Conservation (phyloP, 2,797 vertebrate species). For the Halcyon leucocephala region DNA sequence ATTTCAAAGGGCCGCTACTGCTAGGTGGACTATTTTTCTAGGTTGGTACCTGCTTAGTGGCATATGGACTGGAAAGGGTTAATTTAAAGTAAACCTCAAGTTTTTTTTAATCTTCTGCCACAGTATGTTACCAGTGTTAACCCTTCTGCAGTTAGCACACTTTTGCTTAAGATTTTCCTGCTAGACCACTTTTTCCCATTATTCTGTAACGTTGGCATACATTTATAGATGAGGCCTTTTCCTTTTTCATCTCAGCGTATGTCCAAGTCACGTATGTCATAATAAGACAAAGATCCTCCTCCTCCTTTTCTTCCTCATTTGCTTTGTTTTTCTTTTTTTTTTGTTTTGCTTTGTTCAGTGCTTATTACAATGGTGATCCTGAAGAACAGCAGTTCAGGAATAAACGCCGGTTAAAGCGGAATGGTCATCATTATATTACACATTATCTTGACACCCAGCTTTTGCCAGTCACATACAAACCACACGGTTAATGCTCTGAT, state of each 20-base stretch:
- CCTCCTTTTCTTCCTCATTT: slow-evolving; percentile 21
- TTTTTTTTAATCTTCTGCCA: slow-evolving; percentile 85
- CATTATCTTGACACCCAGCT: slow-evolving; percentile 28
- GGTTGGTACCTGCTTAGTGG: slow-evolving; percentile 84
- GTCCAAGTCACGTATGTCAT: slow-evolving; percentile 73
- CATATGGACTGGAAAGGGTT: slow-evolving; percentile 83
- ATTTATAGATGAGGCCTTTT: slow-evolving; percentile 73
- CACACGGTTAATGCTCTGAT: slow-evolving; percentile 47
- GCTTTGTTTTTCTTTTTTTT: neutral
- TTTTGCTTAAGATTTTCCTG: slow-evolving; percentile 72
- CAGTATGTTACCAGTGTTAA: slow-evolving; percentile 88
- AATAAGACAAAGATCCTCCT: slow-evolving; percentile 63
- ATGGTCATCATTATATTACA: slow-evolving; percentile 32
- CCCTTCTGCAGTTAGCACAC: slow-evolving; percentile 79
- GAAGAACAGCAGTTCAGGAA: slow-evolving; percentile 75
- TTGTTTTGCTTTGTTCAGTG: slow-evolving; percentile 71
- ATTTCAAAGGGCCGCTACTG: slow-evolving; percentile 78
- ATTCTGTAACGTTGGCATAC: slow-evolving; percentile 74
- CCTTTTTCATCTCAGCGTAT: slow-evolving; percentile 65
- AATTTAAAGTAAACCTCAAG: slow-evolving; percentile 82
- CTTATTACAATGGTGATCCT: slow-evolving; percentile 74
- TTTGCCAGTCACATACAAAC: slow-evolving; percentile 44
- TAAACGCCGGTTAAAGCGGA: slow-evolving; percentile 50
- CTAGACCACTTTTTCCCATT: slow-evolving; percentile 67
- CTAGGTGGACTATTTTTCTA: slow-evolving; percentile 79